These are phyloP conservation scores for Drosophila carrolli DNA, from an alignment of 1,140 invertebrate species.

Conservation along the genomic window DNA sequence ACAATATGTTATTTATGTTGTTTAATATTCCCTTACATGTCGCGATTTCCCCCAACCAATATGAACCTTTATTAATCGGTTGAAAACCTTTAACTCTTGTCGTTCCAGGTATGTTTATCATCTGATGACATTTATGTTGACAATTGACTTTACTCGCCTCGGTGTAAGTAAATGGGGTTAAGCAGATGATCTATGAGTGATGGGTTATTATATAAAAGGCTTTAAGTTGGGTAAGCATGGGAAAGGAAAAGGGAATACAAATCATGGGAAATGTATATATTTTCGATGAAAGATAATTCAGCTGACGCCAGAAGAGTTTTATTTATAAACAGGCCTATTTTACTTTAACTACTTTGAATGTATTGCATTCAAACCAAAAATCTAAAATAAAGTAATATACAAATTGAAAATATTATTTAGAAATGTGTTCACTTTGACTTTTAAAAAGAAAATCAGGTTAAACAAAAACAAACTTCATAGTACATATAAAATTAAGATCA, in stretches of 20 bases:
- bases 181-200: slow-evolving; percentile 38
- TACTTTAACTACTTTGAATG: no score
- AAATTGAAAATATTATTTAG: no score
- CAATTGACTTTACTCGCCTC: slow-evolving; percentile 24
- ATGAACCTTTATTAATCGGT: slow-evolving; percentile 54
- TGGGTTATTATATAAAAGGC: slow-evolving; percentile 9
- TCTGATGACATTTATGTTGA: slow-evolving; percentile 52
- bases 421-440: no score
- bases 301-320: neutral
- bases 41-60: slow-evolving; percentile 16
- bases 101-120: slow-evolving; percentile 62
- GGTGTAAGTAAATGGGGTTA: slow-evolving; percentile 47
- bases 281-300: neutral
- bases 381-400: no score
- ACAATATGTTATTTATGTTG: slow-evolving; percentile 75
- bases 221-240: neutral
- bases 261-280: neutral
- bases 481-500: slow-evolving; percentile 15
- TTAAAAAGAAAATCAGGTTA: neutral
- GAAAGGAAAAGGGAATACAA: neutral
- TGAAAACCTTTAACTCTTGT: slow-evolving; percentile 59
- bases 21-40: slow-evolving; percentile 69
- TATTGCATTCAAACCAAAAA: no score
- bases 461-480: neutral
- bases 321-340: no score